Evolutionary conservation across 2,797 vertebrate genomes (phyloP).

Genomic region (Chrysocyon brachyurus): DNA sequence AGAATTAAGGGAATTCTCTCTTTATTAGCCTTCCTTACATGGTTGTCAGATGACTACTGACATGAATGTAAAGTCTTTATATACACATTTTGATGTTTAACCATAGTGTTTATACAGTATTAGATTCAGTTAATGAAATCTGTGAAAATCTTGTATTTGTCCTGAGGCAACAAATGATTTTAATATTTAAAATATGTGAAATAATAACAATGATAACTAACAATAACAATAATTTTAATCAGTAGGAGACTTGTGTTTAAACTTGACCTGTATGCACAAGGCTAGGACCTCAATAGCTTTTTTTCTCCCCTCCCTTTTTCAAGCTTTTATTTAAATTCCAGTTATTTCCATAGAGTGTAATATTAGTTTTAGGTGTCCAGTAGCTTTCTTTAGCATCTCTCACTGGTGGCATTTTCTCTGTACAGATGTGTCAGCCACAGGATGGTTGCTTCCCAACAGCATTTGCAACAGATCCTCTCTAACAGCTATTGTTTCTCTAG

Average conservation of each 20-base stretch:
- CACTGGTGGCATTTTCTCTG: neutral
- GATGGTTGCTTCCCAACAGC: neutral
- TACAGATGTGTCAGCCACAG: accelerated
- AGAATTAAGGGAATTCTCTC: neutral
- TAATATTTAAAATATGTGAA: neutral
- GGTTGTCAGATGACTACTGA: neutral
- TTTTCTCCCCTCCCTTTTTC: neutral
- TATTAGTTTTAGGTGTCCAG: neutral
- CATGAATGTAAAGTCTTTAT: neutral
- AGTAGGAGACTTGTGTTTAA: neutral
- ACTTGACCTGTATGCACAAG: neutral
- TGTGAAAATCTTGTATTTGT: neutral
- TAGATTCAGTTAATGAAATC: neutral
- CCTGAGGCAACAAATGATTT: neutral
- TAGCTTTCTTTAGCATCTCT: neutral
- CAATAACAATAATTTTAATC: neutral
- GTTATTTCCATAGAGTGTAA: neutral
- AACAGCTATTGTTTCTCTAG: accelerated
- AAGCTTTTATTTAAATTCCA: neutral
- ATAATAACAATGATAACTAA: neutral
- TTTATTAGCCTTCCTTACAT: neutral
- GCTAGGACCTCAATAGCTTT: neutral
- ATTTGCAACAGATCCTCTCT: neutral
- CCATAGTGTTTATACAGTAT: accelerated
- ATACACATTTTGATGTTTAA: neutral